Evolutionary conservation across 2,113 vertebrate genomes (phyloP).

Genomic region (Ailurus styani): DNA sequence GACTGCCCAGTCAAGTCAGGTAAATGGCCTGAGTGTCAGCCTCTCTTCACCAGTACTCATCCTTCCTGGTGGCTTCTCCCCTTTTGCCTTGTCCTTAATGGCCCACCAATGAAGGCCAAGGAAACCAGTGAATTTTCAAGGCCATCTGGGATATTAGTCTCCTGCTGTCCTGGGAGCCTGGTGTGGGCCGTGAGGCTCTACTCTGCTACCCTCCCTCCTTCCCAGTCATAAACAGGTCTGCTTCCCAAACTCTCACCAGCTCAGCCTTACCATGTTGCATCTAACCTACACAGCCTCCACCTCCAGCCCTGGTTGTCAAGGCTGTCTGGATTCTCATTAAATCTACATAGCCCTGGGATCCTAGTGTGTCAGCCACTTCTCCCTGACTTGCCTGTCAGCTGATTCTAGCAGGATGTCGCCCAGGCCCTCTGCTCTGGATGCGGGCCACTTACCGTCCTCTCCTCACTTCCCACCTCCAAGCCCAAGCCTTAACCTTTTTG

Average conservation of each 20-base stretch:
- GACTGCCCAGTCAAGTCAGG: neutral
- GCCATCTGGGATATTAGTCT: neutral
- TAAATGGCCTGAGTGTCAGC: neutral
- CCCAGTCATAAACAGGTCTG: neutral
- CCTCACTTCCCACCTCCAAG: neutral
- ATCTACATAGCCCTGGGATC: neutral
- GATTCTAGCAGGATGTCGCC: neutral
- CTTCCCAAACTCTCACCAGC: neutral
- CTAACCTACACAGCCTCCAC: neutral
- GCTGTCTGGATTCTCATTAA: neutral
- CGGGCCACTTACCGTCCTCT: neutral
- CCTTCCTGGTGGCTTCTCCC: neutral
- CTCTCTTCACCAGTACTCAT: neutral
- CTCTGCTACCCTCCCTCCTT: neutral
- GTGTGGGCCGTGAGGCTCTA: neutral
- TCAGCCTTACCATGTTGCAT: neutral
- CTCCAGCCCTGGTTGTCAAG: neutral
- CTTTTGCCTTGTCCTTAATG: neutral
- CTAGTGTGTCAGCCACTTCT: neutral
- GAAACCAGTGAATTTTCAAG: neutral
- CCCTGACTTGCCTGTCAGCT: neutral
- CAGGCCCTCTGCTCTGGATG: neutral
- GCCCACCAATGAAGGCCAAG: neutral
- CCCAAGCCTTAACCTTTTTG: neutral
- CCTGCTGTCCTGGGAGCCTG: neutral